Base-by-base conservation (phyloP, 2,797 vertebrate species). In the Acrocephalus scirpaceus region DNA sequence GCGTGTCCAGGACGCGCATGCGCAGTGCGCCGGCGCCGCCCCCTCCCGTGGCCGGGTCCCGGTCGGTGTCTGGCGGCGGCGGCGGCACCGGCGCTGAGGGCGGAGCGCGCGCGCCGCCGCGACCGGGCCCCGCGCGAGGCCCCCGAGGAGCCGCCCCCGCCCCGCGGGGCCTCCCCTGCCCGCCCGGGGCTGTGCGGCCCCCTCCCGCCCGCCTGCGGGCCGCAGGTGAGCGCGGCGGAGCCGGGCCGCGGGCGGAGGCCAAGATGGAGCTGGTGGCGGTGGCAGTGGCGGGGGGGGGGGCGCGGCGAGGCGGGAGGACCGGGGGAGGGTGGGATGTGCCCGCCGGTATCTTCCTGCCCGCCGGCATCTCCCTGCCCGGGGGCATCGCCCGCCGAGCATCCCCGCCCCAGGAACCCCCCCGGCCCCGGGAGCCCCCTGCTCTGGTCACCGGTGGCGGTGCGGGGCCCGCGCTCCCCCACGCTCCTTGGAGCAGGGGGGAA, bases 1-100 rank as follows among this genome's bases (percentile, higher is more conserved):
- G 51, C 36, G 94, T 25, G 47, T 8, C 19, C 34, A 32, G 2
- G 7, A 2, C 4, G 69, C 87, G 85, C 95, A 94, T 90, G 96
- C 95, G 92, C 93, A 60, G 11, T 72, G 60, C 45, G 18, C 65
- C 47, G 29, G 42, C 27, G 11, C 45, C 45, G 75, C 86, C 88
- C 27, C 76, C 57, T 40, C 65, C 66, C 61, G 26, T 77, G 50
- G 76, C 89, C 89, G 76, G 88, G 89, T 92, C 56, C 93, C 61
- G 86, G 56, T 76, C 87, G 45, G 80, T 89, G 79, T 75, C 69
- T 88, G 79, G 85, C 84, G 79, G 86, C 77, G 79, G 85, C 90
- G 85, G 86, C 77, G 48, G 90, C 53, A 71, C 69, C 67, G 72
- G 75, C 42, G 72, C n/a, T 64, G 34, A 76, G 73, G 67, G 13